A percentile compares a stretch with the other conserved stretches of the same genome.
phyloP scores from a whole-genome alignment of 2,888 invertebrate genomes.

The Agriopis leucophaearia region DNA sequence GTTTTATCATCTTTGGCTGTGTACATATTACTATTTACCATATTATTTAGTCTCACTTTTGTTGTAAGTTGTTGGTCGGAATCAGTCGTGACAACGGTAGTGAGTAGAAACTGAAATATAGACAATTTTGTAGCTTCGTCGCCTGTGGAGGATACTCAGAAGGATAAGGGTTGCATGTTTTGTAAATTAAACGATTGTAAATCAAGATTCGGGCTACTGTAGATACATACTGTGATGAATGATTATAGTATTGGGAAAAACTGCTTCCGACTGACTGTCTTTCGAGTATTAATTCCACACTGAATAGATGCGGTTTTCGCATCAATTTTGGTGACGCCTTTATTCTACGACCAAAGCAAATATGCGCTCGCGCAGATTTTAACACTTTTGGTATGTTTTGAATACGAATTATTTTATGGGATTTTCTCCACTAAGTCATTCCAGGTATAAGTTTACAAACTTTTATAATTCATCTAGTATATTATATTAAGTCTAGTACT shows the following conservation, averaged over 20 bases:
- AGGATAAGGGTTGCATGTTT: background rate
- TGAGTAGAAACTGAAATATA: background rate
- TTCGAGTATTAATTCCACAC: background rate
- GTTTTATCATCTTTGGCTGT: too few relatives aligned
- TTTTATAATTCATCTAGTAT: slow-evolving; percentile 21
- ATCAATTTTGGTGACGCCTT: slow-evolving; percentile 17
- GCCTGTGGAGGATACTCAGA: too few relatives aligned
- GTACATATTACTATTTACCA: too few relatives aligned
- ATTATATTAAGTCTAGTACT: too few relatives aligned
- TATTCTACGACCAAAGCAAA: slow-evolving; percentile 47
- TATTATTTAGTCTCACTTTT: slow-evolving; percentile 4
- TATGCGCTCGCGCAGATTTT: slow-evolving; percentile 28
- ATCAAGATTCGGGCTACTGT: background rate
- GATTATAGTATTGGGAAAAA: background rate
- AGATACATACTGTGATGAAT: background rate
- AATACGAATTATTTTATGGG: slow-evolving; percentile 15
- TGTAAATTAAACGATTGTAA: background rate
- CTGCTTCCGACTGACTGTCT: slow-evolving; percentile 1
- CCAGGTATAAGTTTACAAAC: slow-evolving; percentile 21
- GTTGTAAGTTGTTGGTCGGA: background rate
- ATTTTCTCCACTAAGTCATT: slow-evolving; percentile 28
- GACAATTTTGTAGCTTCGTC: background rate
- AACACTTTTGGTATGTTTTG: slow-evolving; percentile 23
- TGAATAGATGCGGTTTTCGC: slow-evolving; percentile 5
- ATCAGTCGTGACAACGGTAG: background rate